Evolutionary conservation across 1,140 invertebrate species (phyloP).

Genomic region (Globodera ellingtonae): DNA sequence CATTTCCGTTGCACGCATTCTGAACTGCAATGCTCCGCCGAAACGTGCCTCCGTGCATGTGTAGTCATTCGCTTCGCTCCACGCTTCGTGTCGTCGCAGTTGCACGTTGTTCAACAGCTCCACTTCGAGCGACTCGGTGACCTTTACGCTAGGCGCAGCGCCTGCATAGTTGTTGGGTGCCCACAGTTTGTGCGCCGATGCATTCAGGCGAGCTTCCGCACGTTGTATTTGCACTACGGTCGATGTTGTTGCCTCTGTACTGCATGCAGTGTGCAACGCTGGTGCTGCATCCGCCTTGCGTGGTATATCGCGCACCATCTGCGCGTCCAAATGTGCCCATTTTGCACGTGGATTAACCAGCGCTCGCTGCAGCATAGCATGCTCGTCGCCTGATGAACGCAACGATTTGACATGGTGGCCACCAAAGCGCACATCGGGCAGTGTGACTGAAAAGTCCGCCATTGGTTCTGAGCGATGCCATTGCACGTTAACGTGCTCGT

Average conservation of each 20-base stretch:
- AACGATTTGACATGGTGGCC: slow-evolving; percentile 7
- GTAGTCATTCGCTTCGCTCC: slow-evolving; percentile 26
- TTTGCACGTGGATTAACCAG: slow-evolving; percentile 16
- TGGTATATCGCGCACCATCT: neutral
- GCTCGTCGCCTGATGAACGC: slow-evolving; percentile 18
- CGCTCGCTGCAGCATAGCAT: neutral
- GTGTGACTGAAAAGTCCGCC: slow-evolving; percentile 31
- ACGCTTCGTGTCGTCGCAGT: slow-evolving; percentile 40
- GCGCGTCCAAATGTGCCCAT: neutral
- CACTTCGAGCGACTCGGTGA: slow-evolving; percentile 46
- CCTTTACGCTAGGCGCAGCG: slow-evolving; percentile 36
- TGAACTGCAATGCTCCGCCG: slow-evolving; percentile 37
- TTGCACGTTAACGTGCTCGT: slow-evolving; percentile 38
- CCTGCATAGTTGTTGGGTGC: slow-evolving; percentile 29
- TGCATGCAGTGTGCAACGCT: slow-evolving; percentile 12
- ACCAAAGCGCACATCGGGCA: slow-evolving; percentile 25
- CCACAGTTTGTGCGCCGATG: slow-evolving; percentile 7
- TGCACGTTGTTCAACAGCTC: slow-evolving; percentile 52
- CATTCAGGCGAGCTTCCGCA: slow-evolving; percentile 9
- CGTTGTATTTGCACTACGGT: slow-evolving; percentile 34
- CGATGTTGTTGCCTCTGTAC: slow-evolving; percentile 18
- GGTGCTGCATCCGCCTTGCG: slow-evolving; percentile 15
- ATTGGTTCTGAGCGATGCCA: slow-evolving; percentile 18
- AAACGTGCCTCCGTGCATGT: slow-evolving; percentile 42
- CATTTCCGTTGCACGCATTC: slow-evolving; percentile 5